Base-by-base conservation (phyloP, 2,888 invertebrate genomes). In the Drosophila mayaguana region DNA sequence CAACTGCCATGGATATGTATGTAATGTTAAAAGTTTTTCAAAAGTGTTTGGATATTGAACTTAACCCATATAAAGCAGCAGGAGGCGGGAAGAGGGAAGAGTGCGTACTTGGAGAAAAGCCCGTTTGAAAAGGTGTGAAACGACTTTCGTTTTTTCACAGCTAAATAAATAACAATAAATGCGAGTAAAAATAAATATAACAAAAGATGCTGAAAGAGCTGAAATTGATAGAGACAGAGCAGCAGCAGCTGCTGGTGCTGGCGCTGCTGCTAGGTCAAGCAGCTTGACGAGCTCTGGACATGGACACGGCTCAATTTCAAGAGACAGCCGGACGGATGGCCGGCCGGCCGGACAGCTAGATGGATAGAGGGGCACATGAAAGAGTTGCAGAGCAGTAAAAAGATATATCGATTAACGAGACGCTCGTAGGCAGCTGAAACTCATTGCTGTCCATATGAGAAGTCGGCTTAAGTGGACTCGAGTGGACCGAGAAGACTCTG, bases 81-180 rank as follows among this genome's bases (percentile, higher is more conserved):
- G 20, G 18, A 5, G 3, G 16, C 9, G 32, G 2, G 42, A 3
- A 9, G 28, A 0, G 50, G 14, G 14, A 28, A 28, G 28, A 8
- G 28, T 12, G 1, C 5, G 64, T 54, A 40, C 53, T 55, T 53
- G 20, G 54, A 16, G 36, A 54, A 38, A 18, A 36, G 28, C 50
- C 38, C 12, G 48, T 59, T 1, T 1, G 38, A 32, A 63, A 73
- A 83, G 88, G 84, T 85, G 84, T 81, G 88, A 88, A 85, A 81
- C 70, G 65, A 85, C 84, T 85, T 85, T 85, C 84, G 79, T 62
- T 85, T 85, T 77, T 85, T 83, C 81, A 88, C 88, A 86, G 86
- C 79, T 65, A 88, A 88, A 70, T 75, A 83, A 88, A 80, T 79
- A 86, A 70, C 77, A 79, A 84, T 82, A 82, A 75, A 70, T 63